Evolutionary conservation across 1,140 invertebrate genomes (phyloP).

Genomic region (Alviniconcha marisindica): DNA sequence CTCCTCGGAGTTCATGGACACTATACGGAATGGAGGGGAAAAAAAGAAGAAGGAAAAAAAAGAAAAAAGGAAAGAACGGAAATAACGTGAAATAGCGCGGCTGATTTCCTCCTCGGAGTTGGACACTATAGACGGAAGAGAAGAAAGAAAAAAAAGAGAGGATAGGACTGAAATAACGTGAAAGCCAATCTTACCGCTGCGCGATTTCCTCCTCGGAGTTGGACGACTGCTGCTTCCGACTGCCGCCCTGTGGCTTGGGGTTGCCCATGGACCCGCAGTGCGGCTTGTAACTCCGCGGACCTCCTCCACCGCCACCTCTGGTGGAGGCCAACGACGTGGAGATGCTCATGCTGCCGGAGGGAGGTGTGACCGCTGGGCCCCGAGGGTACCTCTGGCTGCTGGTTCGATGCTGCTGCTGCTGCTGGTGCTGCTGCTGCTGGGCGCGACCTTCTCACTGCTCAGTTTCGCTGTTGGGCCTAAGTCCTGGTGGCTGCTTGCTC

Average conservation of each 20-base stretch:
- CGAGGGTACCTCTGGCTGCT: neutral
- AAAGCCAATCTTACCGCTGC: conserved; percentile 2
- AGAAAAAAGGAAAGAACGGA: neutral
- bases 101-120: too few species aligned
- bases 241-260: neutral
- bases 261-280: neutral
- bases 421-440: neutral
- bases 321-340: neutral
- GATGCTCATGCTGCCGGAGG: neutral
- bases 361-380: neutral
- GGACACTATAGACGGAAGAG: too few species aligned
- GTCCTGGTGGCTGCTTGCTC: neutral
- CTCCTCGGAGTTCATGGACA: too few species aligned
- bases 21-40: too few species aligned
- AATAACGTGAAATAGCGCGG: neutral
- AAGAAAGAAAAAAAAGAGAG: neutral
- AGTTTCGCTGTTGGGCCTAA: neutral
- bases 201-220: neutral
- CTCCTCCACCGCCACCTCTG: neutral
- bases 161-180: too few species aligned
- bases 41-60: too few species aligned
- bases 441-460: neutral
- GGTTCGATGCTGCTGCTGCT: too few species aligned
- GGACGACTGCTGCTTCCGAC: neutral
- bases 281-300: neutral